Evolutionary conservation across 2,888 invertebrate genomes (phyloP).

Genomic region (Mylabris sibirica): DNA sequence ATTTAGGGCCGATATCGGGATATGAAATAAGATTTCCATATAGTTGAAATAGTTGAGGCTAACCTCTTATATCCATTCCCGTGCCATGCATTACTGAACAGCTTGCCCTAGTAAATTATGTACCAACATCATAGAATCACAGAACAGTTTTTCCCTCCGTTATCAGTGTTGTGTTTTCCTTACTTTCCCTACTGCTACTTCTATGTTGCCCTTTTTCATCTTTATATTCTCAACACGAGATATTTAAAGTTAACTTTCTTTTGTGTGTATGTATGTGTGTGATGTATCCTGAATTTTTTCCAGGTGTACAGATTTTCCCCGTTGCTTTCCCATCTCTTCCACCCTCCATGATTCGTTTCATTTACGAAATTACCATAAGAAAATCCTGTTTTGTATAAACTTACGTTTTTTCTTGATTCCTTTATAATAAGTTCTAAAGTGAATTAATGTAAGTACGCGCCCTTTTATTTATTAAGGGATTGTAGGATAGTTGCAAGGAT

Average conservation of each 20-base stretch:
- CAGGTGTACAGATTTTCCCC: neutral
- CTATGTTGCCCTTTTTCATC: neutral
- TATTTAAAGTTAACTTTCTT: slow-evolving; percentile 7
- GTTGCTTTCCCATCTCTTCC: neutral
- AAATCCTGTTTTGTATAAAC: neutral
- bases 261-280: neutral
- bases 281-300: neutral
- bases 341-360: neutral
- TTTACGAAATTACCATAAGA: neutral
- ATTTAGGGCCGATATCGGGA: neutral
- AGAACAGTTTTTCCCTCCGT: neutral
- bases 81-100: slow-evolving; percentile 10
- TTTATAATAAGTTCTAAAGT: neutral
- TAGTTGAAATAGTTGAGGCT: neutral
- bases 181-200: neutral
- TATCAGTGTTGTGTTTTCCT: neutral
- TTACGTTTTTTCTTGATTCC: neutral
- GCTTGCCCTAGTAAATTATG: slow-evolving; percentile 7
- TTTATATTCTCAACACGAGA: slow-evolving; percentile 7
- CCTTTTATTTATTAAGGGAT: neutral
- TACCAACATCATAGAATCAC: slow-evolving; percentile 8
- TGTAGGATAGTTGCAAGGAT: neutral
- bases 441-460: neutral
- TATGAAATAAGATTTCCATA: neutral
- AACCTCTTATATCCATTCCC: slow-evolving; percentile 5